Evolutionary conservation across 2,113 vertebrate genomes (phyloP).

Genomic region (Melanostigma gelatinosum): DNA sequence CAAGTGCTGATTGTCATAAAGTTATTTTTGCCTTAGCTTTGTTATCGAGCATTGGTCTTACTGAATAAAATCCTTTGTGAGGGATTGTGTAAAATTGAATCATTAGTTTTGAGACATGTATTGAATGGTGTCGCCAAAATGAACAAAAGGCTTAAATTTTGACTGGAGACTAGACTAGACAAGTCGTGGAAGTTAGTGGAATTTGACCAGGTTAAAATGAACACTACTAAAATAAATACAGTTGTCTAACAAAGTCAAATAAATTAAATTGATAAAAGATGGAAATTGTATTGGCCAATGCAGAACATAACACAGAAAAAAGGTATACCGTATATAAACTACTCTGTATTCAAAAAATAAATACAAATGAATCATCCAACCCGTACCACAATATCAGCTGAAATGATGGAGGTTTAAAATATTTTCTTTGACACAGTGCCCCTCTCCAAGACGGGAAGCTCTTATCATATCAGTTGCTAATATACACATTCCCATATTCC

Average conservation of each 20-base stretch:
- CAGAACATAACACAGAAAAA: background rate
- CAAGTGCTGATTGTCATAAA: background rate
- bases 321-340: background rate
- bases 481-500: background rate
- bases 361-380: background rate
- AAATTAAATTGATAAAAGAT: background rate
- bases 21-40: background rate
- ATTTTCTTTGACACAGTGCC: background rate
- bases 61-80: background rate
- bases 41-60: background rate
- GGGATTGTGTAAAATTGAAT: background rate
- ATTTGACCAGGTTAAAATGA: conserved; percentile 1
- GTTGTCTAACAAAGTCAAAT: conserved; percentile 6
- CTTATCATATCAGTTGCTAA: background rate
- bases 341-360: background rate
- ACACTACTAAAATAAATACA: conserved; percentile 17
- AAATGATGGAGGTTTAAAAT: background rate
- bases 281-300: background rate
- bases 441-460: background rate
- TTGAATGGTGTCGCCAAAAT: background rate
- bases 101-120: background rate
- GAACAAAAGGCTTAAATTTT: background rate
- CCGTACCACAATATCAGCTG: background rate
- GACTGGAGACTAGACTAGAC: background rate
- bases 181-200: conserved; percentile 1